phyloP scores from a whole-genome alignment of 1,140 invertebrate species.

The Lineus longissimus region DNA sequence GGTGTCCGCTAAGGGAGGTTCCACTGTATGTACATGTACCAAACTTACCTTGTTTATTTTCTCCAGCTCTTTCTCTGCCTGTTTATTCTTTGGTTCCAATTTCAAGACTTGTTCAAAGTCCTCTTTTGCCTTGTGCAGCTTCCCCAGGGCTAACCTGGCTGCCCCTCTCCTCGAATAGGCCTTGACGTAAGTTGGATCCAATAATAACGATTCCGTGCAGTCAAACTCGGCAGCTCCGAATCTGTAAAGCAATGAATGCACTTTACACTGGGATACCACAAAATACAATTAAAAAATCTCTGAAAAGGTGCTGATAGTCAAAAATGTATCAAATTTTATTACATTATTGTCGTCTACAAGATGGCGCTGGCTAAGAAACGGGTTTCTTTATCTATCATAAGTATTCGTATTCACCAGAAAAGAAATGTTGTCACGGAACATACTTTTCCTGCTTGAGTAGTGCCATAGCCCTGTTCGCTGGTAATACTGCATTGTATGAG shows the following conservation, averaged over 20 bases:
- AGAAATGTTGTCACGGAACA: constrained; percentile 25
- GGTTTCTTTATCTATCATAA: background rate
- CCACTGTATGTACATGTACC: background rate
- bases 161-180: constrained; percentile 71
- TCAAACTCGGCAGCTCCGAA: constrained; percentile 72
- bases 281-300: background rate
- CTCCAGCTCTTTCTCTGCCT: constrained; percentile 57
- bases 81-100: constrained; percentile 69
- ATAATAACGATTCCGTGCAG: constrained; percentile 66
- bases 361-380: too few species aligned
- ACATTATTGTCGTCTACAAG: too few species aligned
- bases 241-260: constrained; percentile 53
- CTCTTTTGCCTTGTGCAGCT: constrained; percentile 62
- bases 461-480: constrained; percentile 83
- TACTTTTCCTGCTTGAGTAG: constrained; percentile 80
- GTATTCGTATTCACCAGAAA: background rate
- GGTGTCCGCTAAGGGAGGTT: background rate
- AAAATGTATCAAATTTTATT: background rate
- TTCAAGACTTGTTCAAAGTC: constrained; percentile 66
- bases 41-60: constrained; percentile 57
- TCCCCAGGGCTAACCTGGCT: constrained; percentile 63
- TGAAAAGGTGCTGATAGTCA: background rate
- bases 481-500: constrained; percentile 75
- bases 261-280: background rate
- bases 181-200: constrained; percentile 75